Percentiles rank a stretch among this genome's conserved stretches.
Evolutionary conservation across 2,113 vertebrate genomes (phyloP).

Genomic region (Porphyrio hochstetteri): DNA sequence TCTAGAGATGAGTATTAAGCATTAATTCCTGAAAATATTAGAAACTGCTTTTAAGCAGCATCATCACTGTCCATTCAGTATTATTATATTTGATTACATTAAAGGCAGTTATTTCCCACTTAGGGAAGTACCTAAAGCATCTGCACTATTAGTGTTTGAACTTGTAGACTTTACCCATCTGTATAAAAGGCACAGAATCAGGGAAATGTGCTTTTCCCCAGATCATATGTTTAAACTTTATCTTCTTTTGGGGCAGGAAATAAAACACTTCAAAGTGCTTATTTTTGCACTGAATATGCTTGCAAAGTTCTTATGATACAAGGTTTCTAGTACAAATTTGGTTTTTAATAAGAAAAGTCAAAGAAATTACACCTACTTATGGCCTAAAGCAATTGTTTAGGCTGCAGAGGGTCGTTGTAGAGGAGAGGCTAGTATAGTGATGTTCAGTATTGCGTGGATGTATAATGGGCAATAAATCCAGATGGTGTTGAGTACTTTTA

Average conservation of each 20-base stretch:
- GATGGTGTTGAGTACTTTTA: neutral
- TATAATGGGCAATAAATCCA: neutral
- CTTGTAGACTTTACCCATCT: neutral
- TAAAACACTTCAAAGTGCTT: neutral
- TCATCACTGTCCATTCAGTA: neutral
- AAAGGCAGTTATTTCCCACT: neutral
- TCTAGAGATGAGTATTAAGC: neutral
- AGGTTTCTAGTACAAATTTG: neutral
- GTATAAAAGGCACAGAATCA: neutral
- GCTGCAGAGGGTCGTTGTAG: neutral
- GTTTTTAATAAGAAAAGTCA: neutral
- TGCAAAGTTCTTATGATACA: neutral
- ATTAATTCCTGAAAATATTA: neutral
- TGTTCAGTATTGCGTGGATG: neutral
- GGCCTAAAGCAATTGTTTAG: neutral
- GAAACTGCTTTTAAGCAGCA: neutral
- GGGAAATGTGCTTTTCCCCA: neutral
- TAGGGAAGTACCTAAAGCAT: neutral
- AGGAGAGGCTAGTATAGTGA: neutral
- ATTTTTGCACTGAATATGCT: neutral
- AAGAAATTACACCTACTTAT: neutral
- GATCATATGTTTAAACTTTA: neutral
- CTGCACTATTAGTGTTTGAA: neutral
- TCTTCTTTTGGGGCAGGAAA: neutral
- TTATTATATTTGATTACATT: neutral